phyloP scores from a whole-genome alignment of 2,797 vertebrate genomes.

The Alfaro cultratus region DNA sequence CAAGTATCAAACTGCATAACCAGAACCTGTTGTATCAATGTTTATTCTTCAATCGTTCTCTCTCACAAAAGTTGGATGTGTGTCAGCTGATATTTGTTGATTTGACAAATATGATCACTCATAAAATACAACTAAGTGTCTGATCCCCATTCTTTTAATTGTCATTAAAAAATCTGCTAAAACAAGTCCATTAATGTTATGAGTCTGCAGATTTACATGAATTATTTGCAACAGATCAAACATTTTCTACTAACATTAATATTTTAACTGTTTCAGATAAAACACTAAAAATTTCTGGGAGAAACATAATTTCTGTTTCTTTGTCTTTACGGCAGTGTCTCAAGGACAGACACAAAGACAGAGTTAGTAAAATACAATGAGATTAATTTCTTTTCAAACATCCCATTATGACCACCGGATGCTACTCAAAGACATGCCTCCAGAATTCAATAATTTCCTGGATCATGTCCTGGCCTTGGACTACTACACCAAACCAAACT shows the following conservation, averaged over 20 bases:
- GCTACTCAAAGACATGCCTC: constrained; percentile 97
- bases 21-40: not conserved
- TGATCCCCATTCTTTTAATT: not conserved
- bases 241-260: not conserved
- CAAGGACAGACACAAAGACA: not conserved
- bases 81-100: not conserved
- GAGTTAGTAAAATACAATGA: not conserved
- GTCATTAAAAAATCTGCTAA: not conserved
- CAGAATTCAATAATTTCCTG: constrained; percentile 93
- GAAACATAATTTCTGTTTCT: not conserved
- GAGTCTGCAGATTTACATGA: not conserved
- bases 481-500: constrained; percentile 97
- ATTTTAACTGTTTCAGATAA: not conserved
- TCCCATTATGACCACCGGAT: constrained; percentile 84
- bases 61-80: not conserved
- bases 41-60: not conserved
- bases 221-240: not conserved
- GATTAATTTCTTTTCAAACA: not conserved
- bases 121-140: not conserved
- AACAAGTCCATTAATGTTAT: not conserved
- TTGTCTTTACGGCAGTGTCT: not conserved
- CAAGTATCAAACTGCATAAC: not conserved
- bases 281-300: not conserved
- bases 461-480: constrained; percentile 93
- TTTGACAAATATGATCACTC: not conserved